phyloP scores from a whole-genome alignment of 1,140 invertebrate genomes.

The Varroa destructor region DNA sequence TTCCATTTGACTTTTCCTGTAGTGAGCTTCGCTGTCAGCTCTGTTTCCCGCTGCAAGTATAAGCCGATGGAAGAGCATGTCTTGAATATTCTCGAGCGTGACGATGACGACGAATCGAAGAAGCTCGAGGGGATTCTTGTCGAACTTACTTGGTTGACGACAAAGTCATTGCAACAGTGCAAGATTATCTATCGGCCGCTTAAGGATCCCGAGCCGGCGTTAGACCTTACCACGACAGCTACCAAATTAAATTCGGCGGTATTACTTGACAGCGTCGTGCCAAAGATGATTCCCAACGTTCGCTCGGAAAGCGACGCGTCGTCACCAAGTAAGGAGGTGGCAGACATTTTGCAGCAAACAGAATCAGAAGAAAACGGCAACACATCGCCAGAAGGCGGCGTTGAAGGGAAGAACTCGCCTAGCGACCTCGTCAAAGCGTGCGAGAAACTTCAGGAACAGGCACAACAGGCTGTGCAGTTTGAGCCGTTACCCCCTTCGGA shows the following conservation, averaged over 20 bases:
- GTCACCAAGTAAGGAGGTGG: conserved; percentile 24
- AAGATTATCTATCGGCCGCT: conserved; percentile 57
- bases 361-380: conserved; percentile 18
- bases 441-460: conserved; percentile 22
- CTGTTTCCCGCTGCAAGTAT: conserved; percentile 48
- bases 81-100: conserved; percentile 40
- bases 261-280: neutral
- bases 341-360: conserved; percentile 22
- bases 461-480: neutral
- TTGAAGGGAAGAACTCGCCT: neutral
- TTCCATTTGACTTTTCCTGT: conserved; percentile 67
- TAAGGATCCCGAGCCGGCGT: conserved; percentile 4
- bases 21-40: conserved; percentile 67
- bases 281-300: conserved; percentile 1
- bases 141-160: conserved; percentile 68
- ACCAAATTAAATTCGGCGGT: neutral
- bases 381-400: neutral
- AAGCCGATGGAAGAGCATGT: conserved; percentile 36
- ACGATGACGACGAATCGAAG: conserved; percentile 39
- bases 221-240: neutral
- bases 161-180: conserved; percentile 70
- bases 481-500: neutral
- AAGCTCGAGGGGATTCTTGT: conserved; percentile 46
- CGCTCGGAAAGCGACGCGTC: conserved; percentile 26
- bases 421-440: conserved; percentile 21